Base-by-base conservation (phyloP, 2,113 vertebrate species). In the Eurystomus gularis region DNA sequence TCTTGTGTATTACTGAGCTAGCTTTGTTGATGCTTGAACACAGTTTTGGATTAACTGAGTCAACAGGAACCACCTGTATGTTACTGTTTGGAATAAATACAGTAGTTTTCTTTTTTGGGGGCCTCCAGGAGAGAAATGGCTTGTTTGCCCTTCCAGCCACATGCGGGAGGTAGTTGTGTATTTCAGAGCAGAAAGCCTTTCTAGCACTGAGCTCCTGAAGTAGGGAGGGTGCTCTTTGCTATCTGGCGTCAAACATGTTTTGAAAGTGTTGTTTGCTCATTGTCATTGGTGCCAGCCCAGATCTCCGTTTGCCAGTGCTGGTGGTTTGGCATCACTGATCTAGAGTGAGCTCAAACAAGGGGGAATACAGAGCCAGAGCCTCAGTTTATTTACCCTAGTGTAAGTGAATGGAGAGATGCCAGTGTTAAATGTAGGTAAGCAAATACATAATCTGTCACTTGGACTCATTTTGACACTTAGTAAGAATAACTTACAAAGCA, bases 181-280 rank as follows among this genome's bases (percentile, higher is more conserved):
- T 92, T 95, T 87, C 19, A 28, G 61, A 91, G 61, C 80, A 91
- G 69, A 79, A 91, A 93, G 61, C 7, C 62, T 91, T 94, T 85
- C 73, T 82, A 90, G 40, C 52, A 86, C 16, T 7, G 31, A 89
- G 91, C 42, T 95, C 81, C 81, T 79, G 58, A 79, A 96, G 86
- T 7, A 84, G 86, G 73, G 57, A 88, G 94, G 61, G 73, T 96
- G 89, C 89, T 97, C 93, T 93, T 95, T 94, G 91, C 83, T 94
- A 82, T 96, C 89, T 97, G 94, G 95, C 95, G 0, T 89, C 83
- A 95, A 92, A 69, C 5, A 12, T 96, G 40, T 96, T 97, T 94
- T 94, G 83, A 91, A 97, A 97, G 78, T 84, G 94, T 93, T 97
- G 91, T 97, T 96, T 97, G 93, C 95, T 96, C 93, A 87, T 95